Base-by-base conservation (phyloP, 2,888 invertebrate genomes). In the Caenorhabditis macrosperma region DNA sequence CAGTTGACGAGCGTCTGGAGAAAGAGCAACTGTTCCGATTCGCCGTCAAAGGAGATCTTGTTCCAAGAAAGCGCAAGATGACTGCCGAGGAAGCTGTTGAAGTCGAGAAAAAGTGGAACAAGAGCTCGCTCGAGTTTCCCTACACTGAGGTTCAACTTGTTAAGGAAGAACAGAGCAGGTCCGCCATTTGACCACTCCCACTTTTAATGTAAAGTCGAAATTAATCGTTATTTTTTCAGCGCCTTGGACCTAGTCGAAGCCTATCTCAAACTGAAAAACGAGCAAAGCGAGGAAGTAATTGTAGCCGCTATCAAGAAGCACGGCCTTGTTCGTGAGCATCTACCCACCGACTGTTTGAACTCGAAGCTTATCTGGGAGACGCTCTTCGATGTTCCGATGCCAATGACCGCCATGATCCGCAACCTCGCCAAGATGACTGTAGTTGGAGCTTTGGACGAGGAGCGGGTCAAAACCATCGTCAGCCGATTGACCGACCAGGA, bases 291-390 rank as follows among this genome's bases (percentile, higher is more conserved):
- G 38, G 74, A 74, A 38, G 61, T 67, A 4, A 22, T 84, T 22
- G 80, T 71, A 15, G 76, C 55, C 12, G 81, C 82, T 5, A 82
- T 86, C 57, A 76, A 78, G 59, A 68, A 76, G 15, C 66, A 83
- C 46, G 78, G 83, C 57, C 93, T 94, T 57, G 93, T 93, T 9
- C 91, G 94, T 44, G 93, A 94, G 85, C 94, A 94, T 90, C 92
- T 95, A n/a, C 94, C 94, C 66, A 93, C 94, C 6, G 93, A 93
- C 87, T 91, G 94, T 78, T 91, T 94, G 52, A 94, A 94, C 74
- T 83, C 82, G 26, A 54, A 74, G 22, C 78, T 88, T 85, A 89
- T 92, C 9, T 91, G 91, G 91, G 82, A 85, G 15, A 88, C 90
- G 2, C 86, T 91, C 24, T 85, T 91, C 7, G 81, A 88, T 61